Percentiles rank a stretch among this genome's conserved stretches.
phyloP scores from a whole-genome alignment of 2,797 vertebrate species.

The Hoplostethus atlanticus region DNA sequence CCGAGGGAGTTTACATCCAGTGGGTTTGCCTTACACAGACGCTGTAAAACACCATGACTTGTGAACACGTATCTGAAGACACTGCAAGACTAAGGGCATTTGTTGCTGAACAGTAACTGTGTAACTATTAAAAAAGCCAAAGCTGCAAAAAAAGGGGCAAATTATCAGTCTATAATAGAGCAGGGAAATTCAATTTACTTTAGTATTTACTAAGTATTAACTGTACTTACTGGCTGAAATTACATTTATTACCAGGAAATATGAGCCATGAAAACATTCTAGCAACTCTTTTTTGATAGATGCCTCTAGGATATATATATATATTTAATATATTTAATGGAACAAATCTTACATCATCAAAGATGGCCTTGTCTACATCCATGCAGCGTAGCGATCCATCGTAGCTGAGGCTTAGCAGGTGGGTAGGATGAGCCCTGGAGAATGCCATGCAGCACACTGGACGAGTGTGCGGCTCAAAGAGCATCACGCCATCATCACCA shows the following conservation, averaged over 20 bases:
- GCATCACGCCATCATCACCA: constrained; percentile 76
- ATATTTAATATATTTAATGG: background rate
- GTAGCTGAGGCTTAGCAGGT: constrained; percentile 88
- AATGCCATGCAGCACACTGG: constrained; percentile 87
- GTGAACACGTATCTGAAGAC: no score
- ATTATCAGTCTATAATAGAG: background rate
- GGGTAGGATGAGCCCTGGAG: constrained; percentile 81
- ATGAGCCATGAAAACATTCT: background rate
- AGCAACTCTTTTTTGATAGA: no score
- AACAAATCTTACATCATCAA: constrained; percentile 87
- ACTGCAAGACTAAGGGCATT: no score
- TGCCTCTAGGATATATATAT: no score
- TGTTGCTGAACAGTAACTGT: no score
- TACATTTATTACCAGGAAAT: background rate
- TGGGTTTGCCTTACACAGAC: no score
- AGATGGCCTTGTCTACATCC: constrained; percentile 86
- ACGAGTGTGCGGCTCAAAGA: constrained; percentile 85
- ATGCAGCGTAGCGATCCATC: constrained; percentile 89
- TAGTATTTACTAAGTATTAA: no score
- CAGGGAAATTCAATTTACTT: background rate
- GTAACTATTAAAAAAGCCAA: no score
- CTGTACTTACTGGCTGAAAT: background rate
- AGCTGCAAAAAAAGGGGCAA: no score
- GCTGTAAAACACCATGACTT: no score
- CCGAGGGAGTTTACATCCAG: no score